Base-by-base conservation (phyloP, 2,113 vertebrate genomes). In the Chlorocebus sabaeus region DNA sequence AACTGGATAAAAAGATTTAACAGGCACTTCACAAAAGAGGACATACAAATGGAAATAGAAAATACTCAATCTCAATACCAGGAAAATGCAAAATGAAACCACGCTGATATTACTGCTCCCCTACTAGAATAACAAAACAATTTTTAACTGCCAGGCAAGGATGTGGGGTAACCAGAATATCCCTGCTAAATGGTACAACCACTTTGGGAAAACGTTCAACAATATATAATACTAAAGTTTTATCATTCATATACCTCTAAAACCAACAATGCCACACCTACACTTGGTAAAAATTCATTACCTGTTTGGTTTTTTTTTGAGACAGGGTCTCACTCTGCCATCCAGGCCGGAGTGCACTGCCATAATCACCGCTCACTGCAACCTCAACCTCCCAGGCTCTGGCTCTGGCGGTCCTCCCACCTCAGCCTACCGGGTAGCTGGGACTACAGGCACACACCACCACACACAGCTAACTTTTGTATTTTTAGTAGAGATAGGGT, bases 71-170 rank as follows among this genome's bases (percentile, higher is more conserved):
- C 35, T 79, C 64, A 93, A 68, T 73, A 94, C 59, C 17, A 73
- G 2, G 43, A 97, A 96, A 94, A 96, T 76, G 4, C 23, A 92
- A 97, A 95, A 89, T 73, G 93, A 96, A 83, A 38, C 27, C 35
- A 96, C 45, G 52, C 7, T 50, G 23, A 64, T 64, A 86, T 22
- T 78, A 81, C 32, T 82, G 23, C 38, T 82, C 22, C 38, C 76
- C 78, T 90, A 95, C 40, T 38, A 95, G 48, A 93, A 85, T 0
- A 55, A 18, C 30, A 97, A 55, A 55, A 38, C 40, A 30, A 18
- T 79, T 86, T 59, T 45, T 10, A 48, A 86, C 2, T 79, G 67
- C 82, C 38, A 93, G 87, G 32, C 73, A 93, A 90, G 32, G n/a
- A 81, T 55, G n/a, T 84, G 25, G 27, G 23, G 3, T 61, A 90